phyloP scores from a whole-genome alignment of 2,113 vertebrate species.

The Buteo buteo region DNA sequence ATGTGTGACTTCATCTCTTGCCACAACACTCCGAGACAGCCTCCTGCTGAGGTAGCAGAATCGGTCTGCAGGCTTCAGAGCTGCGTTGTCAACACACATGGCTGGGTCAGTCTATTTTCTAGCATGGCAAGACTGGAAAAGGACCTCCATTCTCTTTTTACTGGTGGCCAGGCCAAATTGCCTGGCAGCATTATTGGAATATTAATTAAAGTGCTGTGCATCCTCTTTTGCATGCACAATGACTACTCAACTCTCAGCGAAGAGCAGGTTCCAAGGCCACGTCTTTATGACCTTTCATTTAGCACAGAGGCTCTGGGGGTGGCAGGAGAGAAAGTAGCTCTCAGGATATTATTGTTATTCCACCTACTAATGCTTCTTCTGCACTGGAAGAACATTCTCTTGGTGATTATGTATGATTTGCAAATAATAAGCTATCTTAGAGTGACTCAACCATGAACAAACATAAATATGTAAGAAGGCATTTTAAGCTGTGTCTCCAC shows the following conservation, averaged over 20 bases:
- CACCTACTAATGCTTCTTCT: background rate
- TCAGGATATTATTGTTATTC: background rate
- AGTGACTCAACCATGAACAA: background rate
- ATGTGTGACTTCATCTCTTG: background rate
- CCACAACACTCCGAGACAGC: background rate
- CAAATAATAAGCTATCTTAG: background rate
- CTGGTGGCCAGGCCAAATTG: background rate
- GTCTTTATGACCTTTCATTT: background rate
- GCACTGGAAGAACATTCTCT: background rate
- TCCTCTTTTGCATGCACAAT: background rate
- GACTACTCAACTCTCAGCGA: accelerated
- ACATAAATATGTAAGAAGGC: background rate
- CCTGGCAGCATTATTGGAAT: background rate
- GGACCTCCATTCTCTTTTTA: background rate
- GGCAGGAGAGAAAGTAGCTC: background rate
- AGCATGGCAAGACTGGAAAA: background rate
- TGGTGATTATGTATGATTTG: background rate
- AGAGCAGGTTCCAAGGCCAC: background rate
- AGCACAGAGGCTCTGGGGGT: background rate
- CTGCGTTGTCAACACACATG: accelerated
- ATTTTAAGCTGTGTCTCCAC: background rate
- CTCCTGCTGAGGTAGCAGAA: background rate
- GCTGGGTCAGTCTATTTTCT: background rate
- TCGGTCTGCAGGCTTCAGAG: background rate
- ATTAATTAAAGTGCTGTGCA: background rate